Base-by-base conservation (phyloP, 2,888 invertebrate genomes). In the Nemurella pictetii region DNA sequence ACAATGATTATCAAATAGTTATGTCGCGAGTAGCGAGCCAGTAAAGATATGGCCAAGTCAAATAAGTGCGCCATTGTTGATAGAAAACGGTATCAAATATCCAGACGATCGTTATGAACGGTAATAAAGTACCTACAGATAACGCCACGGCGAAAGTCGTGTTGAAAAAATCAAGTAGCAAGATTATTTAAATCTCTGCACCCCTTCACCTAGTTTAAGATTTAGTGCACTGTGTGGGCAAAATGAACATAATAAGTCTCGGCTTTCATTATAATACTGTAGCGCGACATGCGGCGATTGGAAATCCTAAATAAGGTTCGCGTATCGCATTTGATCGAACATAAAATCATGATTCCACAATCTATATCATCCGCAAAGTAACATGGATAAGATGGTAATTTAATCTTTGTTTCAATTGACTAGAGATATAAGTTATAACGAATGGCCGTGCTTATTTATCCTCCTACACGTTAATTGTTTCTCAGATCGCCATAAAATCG, bases 401-500 rank as follows among this genome's bases (percentile, higher is more conserved):
- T 27, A 15, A 27, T 30, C 78, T 78, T 29, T 25, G 78, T 27
- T 28, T 7, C 78, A 78, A 20, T 78, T 27, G 78, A 78, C 27
- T 78, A 78, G 78, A 28, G 7, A 30, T 7, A 55, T 25, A 28
- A 75, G 75, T 75, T 26, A 15, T n/a, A 74, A 78, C 30, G 78
- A 78, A 7, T 26, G 75, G 29, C 30, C 28, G 29, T 7, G 30
- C 20, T 55, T 20, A 78, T n/a, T n/a, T n/a, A 78, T 30, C 78
- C 78, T 78, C 78, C 78, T 55, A 55, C 78, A 78, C 78, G 78
- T 78, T 30, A n/a, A 78, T 78, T 78, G 27, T 75, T 75, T 28
- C 78, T 78, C 20, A 12, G 78, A 78, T 30, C 78, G 20, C 30
- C 28, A 30, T 29, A 28, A 30, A 28, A 78, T 28, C 78, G 78